phyloP scores from a whole-genome alignment of 2,797 vertebrate species.

The Micrastur ruficollis region DNA sequence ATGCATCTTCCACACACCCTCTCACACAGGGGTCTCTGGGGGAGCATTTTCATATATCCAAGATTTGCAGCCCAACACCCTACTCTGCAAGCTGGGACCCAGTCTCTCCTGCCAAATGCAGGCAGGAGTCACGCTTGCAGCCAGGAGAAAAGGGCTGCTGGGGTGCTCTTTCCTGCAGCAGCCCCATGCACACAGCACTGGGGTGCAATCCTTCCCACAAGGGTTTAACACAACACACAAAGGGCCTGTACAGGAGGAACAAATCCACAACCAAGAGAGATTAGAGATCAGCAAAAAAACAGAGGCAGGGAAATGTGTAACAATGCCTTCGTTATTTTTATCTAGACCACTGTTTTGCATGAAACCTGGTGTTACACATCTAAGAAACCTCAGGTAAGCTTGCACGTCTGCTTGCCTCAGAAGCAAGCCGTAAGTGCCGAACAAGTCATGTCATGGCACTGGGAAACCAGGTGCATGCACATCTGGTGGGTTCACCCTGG shows the following conservation, averaged over 20 bases:
- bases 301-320: background rate
- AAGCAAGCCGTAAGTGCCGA: background rate
- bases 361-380: background rate
- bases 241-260: background rate
- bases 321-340: background rate
- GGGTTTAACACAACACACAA: background rate
- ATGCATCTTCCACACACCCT: background rate
- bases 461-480: background rate
- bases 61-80: background rate
- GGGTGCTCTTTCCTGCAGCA: background rate
- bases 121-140: background rate
- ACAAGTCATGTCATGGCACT: background rate
- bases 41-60: background rate
- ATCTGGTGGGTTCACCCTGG: background rate
- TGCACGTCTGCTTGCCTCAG: background rate
- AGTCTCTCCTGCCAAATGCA: background rate
- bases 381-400: background rate
- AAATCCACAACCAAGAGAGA: background rate
- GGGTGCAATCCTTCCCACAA: background rate
- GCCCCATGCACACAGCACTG: background rate
- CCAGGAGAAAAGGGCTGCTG: background rate
- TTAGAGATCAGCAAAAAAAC: background rate
- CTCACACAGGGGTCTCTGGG: background rate
- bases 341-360: background rate
- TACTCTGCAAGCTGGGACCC: background rate